A percentile compares a stretch with the other conserved stretches of the same genome.
These are phyloP conservation scores for Lepilemur septentrionalis DNA, from an alignment of 2,797 vertebrate species.

Conservation along the genomic window DNA sequence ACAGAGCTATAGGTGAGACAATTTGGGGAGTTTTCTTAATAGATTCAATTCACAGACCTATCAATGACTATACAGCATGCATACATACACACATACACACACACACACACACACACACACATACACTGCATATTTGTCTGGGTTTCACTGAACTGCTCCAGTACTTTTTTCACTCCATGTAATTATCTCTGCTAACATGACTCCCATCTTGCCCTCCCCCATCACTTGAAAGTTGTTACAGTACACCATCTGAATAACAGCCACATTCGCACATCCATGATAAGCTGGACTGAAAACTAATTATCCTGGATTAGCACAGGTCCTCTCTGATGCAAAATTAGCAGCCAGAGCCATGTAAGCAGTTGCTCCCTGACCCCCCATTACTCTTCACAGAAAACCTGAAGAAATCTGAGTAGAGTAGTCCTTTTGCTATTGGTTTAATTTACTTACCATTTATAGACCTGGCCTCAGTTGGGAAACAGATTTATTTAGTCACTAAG, in stretches of 20 bases:
- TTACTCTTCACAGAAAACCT: slow-evolving; percentile 59
- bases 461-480: slow-evolving; percentile 45
- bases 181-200: not conserved
- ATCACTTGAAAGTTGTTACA: slow-evolving; percentile 37
- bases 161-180: not conserved
- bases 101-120: not conserved
- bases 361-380: slow-evolving; percentile 42
- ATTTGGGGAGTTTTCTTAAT: not conserved
- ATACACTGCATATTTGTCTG: not conserved
- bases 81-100: not conserved
- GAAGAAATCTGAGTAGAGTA: slow-evolving; percentile 53
- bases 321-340: slow-evolving; percentile 46
- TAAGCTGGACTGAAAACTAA: slow-evolving; percentile 45
- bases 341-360: not conserved
- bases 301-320: slow-evolving; percentile 55
- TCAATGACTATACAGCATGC: not conserved
- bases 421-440: slow-evolving; percentile 50
- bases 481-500: slow-evolving; percentile 63
- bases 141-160: not conserved
- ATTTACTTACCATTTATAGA: slow-evolving; percentile 67
- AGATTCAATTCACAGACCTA: not conserved
- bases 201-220: not conserved
- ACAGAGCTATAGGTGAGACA: not conserved
- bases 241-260: slow-evolving; percentile 29
- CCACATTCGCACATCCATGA: not conserved